Conservation (phyloP, 2,888 invertebrate species). For the Didymodactylos carnosus region DNA sequence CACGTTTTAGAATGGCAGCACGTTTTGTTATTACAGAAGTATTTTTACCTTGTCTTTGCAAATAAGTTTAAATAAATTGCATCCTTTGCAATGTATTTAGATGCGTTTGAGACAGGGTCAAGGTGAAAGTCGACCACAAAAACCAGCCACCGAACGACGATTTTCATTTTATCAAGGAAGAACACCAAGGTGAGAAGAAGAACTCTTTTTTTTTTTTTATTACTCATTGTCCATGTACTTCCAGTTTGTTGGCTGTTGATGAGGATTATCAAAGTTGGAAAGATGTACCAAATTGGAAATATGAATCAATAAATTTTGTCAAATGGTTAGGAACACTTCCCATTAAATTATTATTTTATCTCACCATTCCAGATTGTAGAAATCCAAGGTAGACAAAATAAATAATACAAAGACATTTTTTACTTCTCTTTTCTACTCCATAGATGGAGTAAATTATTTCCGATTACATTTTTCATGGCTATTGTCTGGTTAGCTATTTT, state of each 20-base stretch:
- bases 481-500: slow-evolving; percentile 68
- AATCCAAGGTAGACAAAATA: neutral
- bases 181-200: neutral
- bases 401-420: neutral
- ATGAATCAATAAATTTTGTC: neutral
- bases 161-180: neutral
- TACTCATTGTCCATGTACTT: too few species aligned
- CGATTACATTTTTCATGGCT: slow-evolving; percentile 76
- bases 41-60: neutral
- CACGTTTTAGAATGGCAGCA: slow-evolving; percentile 25
- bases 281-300: neutral
- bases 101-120: neutral
- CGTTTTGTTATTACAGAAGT: slow-evolving; percentile 22
- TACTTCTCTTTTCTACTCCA: slow-evolving; percentile 16
- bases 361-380: slow-evolving; percentile 70
- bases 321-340: slow-evolving; percentile 43
- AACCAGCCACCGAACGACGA: neutral
- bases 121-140: neutral
- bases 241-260: neutral
- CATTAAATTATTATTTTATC: slow-evolving; percentile 56
- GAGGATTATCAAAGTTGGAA: neutral
- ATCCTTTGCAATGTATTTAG: neutral
- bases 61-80: neutral
- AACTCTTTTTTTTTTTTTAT: too few species aligned
- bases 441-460: slow-evolving; percentile 65